Base-by-base conservation (phyloP, 2,888 invertebrate genomes). In the Eilema caniola region DNA sequence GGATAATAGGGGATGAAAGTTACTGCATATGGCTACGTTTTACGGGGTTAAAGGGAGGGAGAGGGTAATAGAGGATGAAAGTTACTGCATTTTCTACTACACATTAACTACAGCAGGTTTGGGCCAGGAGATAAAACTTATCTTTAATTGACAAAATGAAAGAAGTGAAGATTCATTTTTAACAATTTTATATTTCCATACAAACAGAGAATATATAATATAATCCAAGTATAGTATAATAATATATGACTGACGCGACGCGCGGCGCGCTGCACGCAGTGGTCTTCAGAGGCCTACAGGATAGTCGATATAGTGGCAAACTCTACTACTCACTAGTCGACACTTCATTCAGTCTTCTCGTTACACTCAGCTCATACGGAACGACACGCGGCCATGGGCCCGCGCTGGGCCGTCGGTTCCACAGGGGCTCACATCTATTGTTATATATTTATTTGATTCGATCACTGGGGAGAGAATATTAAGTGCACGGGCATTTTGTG, bases 321-420 rank as follows among this genome's bases (percentile, higher is more conserved):
- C 57, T 71, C 64, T 62, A 71, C 66, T 81, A 85, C 84, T 79
- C 82, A 57, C 69, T 74, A 75, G 86, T 84, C 86, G 83, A 88
- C 85, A 88, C 80, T 86, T 89, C 91, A 89, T 89, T 92, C 92
- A 92, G 92, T 92, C 92, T 92, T 92, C 90, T 92, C 89, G 91
- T 92, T 90, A 79, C 90, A 88, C 90, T 86, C 92, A 85, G 90
- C 90, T 89, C 89, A 84, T 87, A 81, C 87, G 76, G 78, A 85
- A 85, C 83, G 77, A 82, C 78, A 77, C 31, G 11, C 11, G 37
- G 3, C 59, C 23, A 24, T 16, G 63, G 24, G 47, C 47, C 31
- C n/a, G 31, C 61, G 31, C 31, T 7, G 11, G 20, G 16, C 31
- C 31, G 16, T 14, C 14, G 41, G 41, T 4, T 41, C 16, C 14